phyloP scores from a whole-genome alignment of 2,797 vertebrate species.

The Mormyrus proboscirostris region DNA sequence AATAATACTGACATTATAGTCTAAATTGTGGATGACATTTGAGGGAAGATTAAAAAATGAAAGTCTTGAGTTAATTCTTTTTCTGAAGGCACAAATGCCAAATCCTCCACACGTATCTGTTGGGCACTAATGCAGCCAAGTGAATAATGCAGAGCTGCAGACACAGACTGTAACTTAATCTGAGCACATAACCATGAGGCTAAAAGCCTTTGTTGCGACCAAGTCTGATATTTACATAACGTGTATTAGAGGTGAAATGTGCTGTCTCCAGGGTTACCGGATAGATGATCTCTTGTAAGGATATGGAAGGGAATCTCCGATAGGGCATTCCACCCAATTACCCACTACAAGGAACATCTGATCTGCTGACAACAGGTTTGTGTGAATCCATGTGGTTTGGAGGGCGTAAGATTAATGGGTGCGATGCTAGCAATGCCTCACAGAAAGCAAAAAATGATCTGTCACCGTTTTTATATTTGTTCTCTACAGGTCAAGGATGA shows the following conservation, averaged over 20 bases:
- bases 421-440: not conserved
- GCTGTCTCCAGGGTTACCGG: slow-evolving; percentile 17
- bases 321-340: slow-evolving; percentile 19
- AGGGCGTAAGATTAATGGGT: not conserved
- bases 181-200: not conserved
- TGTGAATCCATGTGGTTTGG: not conserved
- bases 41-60: not conserved
- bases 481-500: not conserved
- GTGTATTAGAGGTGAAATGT: not conserved
- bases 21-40: not conserved
- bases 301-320: slow-evolving; percentile 6
- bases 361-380: not conserved
- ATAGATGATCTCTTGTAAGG: not conserved
- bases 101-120: not conserved
- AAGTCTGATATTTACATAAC: slow-evolving; percentile 15
- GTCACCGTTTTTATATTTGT: not conserved
- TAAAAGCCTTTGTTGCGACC: slow-evolving; percentile 21
- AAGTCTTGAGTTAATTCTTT: not conserved
- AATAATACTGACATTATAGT: not conserved
- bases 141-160: slow-evolving; percentile 8
- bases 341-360: not conserved
- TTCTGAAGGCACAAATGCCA: not conserved
- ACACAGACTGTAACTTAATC: slow-evolving; percentile 29
- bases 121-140: slow-evolving; percentile 14
- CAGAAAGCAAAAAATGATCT: not conserved